Base-by-base conservation (phyloP, 2,113 vertebrate genomes). In the Cichladusa arquata region DNA sequence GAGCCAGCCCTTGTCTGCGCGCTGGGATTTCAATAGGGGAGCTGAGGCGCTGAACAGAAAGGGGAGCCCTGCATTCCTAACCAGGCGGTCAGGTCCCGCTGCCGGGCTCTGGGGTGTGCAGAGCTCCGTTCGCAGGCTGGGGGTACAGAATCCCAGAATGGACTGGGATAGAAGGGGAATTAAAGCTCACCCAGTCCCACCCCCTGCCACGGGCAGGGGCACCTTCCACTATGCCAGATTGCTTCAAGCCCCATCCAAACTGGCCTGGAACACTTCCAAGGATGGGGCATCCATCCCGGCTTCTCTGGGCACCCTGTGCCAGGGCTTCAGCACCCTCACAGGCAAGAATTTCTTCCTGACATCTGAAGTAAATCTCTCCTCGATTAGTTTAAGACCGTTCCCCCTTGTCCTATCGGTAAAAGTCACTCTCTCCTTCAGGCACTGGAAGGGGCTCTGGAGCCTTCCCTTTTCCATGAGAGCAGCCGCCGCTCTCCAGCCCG, bases 31-130 rank as follows among this genome's bases (percentile, higher is more conserved):
- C 71, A 6, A 0, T 0, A 16, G 56, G 65, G n/a, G 24, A 66
- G 25, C 16, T 3, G 19, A 73, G 64, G 38, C 2, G 2, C 47
- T 5, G 8, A 64, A 19, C 11, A 11, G 15, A 72, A 44, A n/a
- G 5, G 14, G 33, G 38, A 7, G 31, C 24, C n/a, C 22, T 9
- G 1, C 53, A 8, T 67, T 12, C 0, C 57, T 19, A 0, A 0
- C 1, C 26, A 0, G 22, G 31, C 19, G 11, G 1, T 42, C 53
- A 36, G 28, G 20, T 45, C 51, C 23, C 15, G 0, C 34, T 1
- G 20, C 8, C 5, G 53, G 47, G 38, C 47, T 54, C n/a, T 6
- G 56, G 5, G 33, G 5, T 31, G 31, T 9, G 20, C 48, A 22
- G 79, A 60, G 61, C 56, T 66, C 28, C 2, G 24, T 11, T 84